These are phyloP conservation scores for Alfaro cultratus DNA, from an alignment of 2,797 vertebrate genomes.

Conservation along the genomic window DNA sequence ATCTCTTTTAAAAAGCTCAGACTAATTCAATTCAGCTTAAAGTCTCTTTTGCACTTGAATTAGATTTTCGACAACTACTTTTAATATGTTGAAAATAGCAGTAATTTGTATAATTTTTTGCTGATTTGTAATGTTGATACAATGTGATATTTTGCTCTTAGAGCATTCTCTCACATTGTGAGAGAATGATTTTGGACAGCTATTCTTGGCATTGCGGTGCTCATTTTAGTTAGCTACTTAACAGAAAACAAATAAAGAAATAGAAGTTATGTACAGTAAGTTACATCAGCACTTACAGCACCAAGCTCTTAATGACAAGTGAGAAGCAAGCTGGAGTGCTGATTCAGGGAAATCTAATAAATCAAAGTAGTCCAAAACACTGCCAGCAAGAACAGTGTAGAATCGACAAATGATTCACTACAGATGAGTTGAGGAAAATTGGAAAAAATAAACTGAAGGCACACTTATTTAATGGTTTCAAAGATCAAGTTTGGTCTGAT, in stretches of 20 bases:
- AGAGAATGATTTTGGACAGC: neutral
- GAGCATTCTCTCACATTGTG: neutral
- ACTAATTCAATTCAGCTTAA: neutral
- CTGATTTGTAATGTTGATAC: neutral
- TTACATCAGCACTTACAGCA: neutral
- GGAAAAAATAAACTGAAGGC: neutral
- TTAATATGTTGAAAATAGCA: neutral
- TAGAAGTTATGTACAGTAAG: neutral
- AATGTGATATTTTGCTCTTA: neutral
- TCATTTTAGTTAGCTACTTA: neutral
- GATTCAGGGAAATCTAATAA: neutral
- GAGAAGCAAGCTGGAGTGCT: neutral
- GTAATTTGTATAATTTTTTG: neutral
- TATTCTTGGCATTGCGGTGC: neutral
- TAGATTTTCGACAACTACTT: neutral
- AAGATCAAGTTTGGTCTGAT: neutral
- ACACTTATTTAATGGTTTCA: neutral
- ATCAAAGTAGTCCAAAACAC: neutral
- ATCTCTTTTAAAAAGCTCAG: neutral
- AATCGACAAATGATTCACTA: neutral
- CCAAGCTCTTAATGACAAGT: neutral
- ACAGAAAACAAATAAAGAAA: neutral
- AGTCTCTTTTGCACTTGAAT: neutral
- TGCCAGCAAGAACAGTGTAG: neutral
- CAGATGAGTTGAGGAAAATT: neutral